Base-by-base conservation (phyloP, 2,113 vertebrate genomes). In the Epinephelus moara region DNA sequence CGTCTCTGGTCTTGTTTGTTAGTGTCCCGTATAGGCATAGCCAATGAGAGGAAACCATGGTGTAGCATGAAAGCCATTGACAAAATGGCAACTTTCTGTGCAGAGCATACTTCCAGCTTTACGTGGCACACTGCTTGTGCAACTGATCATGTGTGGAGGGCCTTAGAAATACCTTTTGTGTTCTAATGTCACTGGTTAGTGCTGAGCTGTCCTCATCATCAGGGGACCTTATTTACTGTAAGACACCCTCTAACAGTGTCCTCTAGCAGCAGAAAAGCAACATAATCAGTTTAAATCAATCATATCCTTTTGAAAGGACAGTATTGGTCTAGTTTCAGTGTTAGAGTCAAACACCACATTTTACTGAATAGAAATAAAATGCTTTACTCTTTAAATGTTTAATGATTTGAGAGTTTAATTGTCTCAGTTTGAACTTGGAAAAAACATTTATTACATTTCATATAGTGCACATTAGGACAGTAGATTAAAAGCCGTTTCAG, bases 81-180 rank as follows among this genome's bases (percentile, higher is more conserved):
- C 61, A 13, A 23, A 64, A 64, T 45, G 13, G 12, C 0, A 17
- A 17, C 19, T 68, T 68, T 61, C 59, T 61, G 18, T 13, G 3
- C 45, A 12, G 15, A 18, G 40, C 12, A 10, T 23, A 40, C 14
- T n/a, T 23, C 50, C 19, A 37, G 67, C 30, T 37, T 14, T n/a
- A n/a, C 56, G 33, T n/a, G 19, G 8, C 1, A 4, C 23, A 47
- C 21, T 30, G 56, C 14, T n/a, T 8, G 4, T 18, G 33, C 75
- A 21, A 23, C 70, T 42, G 82, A 64, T 75, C 57, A 19, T 53
- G 82, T 75, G 64, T 42, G 19, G 57, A 75, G 30, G 64, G 56
- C 15, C 17, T 4, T 19, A 23, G 19, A 37, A 66, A 37, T 3
- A 50, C 13, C 7, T 15, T 4, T 37, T 37, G 33, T 6, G 6